Evolutionary conservation across 2,888 invertebrate genomes (phyloP).

Genomic region (Chrysodeixis includens): DNA sequence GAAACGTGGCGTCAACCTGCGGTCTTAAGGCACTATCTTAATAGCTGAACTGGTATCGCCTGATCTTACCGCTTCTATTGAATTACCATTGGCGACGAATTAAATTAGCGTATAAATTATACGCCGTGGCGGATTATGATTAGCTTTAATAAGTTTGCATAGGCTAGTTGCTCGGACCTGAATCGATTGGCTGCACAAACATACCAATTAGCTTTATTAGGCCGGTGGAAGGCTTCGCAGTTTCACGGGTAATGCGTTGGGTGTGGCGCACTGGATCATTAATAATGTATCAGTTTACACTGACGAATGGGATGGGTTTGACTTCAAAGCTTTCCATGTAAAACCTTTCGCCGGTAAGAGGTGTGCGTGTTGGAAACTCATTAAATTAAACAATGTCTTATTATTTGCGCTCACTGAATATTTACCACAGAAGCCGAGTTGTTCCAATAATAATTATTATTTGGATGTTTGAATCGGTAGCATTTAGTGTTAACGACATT

Average conservation of each 20-base stretch:
- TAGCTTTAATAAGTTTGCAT: constrained; percentile 58
- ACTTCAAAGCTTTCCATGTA: constrained; percentile 52
- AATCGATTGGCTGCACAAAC: constrained; percentile 50
- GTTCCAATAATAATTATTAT: constrained; percentile 48
- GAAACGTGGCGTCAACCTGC: constrained; percentile 69
- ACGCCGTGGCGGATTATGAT: constrained; percentile 57
- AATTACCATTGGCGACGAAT: constrained; percentile 73
- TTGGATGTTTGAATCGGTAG: constrained; percentile 52
- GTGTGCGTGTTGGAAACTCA: constrained; percentile 49
- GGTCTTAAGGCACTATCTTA: constrained; percentile 67
- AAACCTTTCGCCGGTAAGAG: constrained; percentile 49
- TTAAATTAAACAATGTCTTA: constrained; percentile 50
- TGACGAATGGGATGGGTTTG: constrained; percentile 46
- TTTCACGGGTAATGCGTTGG: constrained; percentile 51
- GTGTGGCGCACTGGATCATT: constrained; percentile 60
- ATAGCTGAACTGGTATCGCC: constrained; percentile 67
- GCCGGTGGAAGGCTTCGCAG: constrained; percentile 52
- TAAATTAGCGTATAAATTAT: constrained; percentile 69
- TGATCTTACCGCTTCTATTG: constrained; percentile 66
- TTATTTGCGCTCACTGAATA: constrained; percentile 45
- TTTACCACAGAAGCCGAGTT: constrained; percentile 30
- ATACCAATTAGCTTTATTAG: constrained; percentile 58
- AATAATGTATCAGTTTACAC: constrained; percentile 66
- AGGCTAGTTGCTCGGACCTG: constrained; percentile 49
- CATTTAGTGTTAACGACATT: constrained; percentile 60